A percentile compares a stretch with the other conserved stretches of the same genome.
These are phyloP conservation scores for Pristiophorus japonicus DNA, from an alignment of 2,113 vertebrate species.

Conservation along the genomic window DNA sequence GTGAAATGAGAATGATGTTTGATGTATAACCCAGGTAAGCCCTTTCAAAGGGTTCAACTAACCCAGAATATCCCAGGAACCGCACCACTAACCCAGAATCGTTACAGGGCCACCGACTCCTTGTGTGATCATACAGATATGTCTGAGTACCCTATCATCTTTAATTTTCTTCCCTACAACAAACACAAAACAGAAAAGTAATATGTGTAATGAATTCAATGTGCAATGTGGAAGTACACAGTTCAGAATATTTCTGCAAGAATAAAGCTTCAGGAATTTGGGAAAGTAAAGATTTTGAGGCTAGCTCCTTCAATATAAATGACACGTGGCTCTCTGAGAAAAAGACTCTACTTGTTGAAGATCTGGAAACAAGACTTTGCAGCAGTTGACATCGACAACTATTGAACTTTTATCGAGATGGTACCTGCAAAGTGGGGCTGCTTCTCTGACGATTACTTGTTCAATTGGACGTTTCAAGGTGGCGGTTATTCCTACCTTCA, in stretches of 20 bases:
- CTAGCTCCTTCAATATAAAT: not conserved
- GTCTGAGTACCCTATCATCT: not conserved
- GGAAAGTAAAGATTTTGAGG: not conserved
- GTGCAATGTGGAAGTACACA: not conserved
- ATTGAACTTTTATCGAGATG: not conserved
- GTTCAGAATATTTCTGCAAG: not conserved
- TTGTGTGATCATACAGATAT: not conserved
- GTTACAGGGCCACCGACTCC: not conserved
- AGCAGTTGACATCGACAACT: not conserved
- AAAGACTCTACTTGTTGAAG: not conserved
- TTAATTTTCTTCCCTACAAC: conserved; percentile 10
- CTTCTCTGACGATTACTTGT: not conserved
- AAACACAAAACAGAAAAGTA: not conserved
- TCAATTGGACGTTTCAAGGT: not conserved
- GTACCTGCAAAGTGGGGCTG: not conserved
- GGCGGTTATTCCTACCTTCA: not conserved
- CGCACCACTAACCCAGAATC: not conserved
- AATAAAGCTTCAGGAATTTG: not conserved
- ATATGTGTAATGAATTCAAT: not conserved
- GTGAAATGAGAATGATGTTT: not conserved
- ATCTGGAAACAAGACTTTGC: not conserved
- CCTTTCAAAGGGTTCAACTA: not conserved
- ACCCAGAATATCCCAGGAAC: not conserved
- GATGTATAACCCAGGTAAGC: not conserved
- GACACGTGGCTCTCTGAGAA: not conserved